These are phyloP conservation scores for Anser cygnoides DNA, from an alignment of 2,113 vertebrate genomes.

Conservation along the genomic window DNA sequence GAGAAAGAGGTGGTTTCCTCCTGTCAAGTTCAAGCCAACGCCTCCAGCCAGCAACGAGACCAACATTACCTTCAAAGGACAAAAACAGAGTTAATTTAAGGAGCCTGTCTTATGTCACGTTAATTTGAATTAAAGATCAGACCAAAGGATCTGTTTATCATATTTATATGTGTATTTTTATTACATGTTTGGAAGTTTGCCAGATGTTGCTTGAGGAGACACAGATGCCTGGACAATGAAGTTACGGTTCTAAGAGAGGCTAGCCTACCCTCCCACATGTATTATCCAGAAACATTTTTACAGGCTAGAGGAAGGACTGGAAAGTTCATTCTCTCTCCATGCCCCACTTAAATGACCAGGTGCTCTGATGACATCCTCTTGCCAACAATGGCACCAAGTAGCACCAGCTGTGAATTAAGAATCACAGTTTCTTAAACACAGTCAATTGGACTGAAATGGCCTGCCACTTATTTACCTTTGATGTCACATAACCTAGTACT, in stretches of 20 bases:
- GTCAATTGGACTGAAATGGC: background rate
- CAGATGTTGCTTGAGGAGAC: background rate
- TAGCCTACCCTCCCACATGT: background rate
- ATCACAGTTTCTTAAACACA: background rate
- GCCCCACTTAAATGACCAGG: background rate
- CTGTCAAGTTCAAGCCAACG: constrained; percentile 90
- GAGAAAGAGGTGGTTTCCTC: constrained; percentile 96
- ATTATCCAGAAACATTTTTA: background rate
- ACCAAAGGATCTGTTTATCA: background rate
- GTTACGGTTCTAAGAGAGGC: background rate
- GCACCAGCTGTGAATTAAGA: background rate
- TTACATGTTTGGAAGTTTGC: background rate
- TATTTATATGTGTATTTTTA: background rate
- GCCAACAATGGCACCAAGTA: background rate
- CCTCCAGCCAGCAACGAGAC: constrained; percentile 94
- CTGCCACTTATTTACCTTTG: background rate
- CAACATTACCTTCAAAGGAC: constrained; percentile 87
- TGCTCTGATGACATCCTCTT: background rate
- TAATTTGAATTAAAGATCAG: background rate
- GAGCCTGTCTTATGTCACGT: background rate
- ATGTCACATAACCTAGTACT: background rate
- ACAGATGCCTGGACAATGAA: background rate
- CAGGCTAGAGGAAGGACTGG: background rate
- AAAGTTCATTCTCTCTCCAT: background rate
- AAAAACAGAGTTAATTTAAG: background rate